Conservation (phyloP, 2,888 invertebrate genomes). For the Sarcophaga rosellei region DNA sequence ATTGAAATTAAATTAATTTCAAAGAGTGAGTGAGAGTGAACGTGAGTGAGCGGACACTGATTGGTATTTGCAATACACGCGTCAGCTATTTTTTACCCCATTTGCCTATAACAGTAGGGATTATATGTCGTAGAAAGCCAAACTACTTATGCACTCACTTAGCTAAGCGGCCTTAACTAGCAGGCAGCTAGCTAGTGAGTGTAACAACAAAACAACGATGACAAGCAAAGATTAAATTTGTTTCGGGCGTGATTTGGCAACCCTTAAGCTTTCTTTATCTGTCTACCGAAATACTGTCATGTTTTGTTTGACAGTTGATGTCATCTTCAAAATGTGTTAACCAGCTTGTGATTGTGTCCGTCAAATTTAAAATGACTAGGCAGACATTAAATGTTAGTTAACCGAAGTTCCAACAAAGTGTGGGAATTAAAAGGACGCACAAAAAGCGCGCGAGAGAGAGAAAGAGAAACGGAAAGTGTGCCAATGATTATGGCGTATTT, state of each 20-base stretch:
- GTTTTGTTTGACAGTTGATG: constrained; percentile 63
- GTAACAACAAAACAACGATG: constrained; percentile 9
- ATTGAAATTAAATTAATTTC: neutral
- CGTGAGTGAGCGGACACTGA: constrained; percentile 10
- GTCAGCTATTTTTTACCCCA: constrained; percentile 64
- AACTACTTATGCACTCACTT: constrained; percentile 73
- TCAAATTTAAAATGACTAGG: neutral
- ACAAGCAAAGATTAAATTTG: constrained; percentile 47
- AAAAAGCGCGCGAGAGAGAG: constrained; percentile 37
- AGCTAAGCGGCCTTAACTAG: constrained; percentile 76
- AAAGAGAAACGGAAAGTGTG: constrained; percentile 35
- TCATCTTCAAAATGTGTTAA: constrained; percentile 62
- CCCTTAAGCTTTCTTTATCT: constrained; percentile 53
- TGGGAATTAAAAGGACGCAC: neutral
- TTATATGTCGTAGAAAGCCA: constrained; percentile 69
- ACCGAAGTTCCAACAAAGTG: neutral
- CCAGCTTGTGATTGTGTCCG: constrained; percentile 19
- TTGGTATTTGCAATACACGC: constrained; percentile 49
- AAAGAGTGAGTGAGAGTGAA: neutral
- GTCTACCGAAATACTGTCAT: constrained; percentile 52
- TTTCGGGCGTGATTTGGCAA: constrained; percentile 61
- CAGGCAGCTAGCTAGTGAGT: constrained; percentile 70
- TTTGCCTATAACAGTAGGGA: constrained; percentile 63
- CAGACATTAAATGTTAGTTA: neutral
- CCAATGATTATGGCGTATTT: constrained; percentile 62